Evolutionary conservation across 2,888 invertebrate genomes (phyloP).

Genomic region (Gryllus longicercus): DNA sequence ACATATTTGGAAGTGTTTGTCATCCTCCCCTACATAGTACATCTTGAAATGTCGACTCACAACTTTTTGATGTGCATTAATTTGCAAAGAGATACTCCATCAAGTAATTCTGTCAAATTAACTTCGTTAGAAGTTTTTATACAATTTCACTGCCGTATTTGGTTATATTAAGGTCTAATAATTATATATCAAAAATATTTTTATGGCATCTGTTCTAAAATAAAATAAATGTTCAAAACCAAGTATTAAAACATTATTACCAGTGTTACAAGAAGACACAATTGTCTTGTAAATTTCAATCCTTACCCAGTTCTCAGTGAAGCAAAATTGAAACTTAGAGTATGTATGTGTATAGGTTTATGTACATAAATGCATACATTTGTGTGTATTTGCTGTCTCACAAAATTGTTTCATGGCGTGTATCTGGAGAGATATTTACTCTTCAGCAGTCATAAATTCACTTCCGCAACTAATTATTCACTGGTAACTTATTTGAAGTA

Average conservation of each 20-base stretch:
- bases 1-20: no score
- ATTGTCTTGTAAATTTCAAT: background rate
- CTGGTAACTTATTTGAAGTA: slow-evolving; percentile 1
- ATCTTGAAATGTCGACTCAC: no score
- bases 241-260: background rate
- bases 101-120: background rate
- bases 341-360: slow-evolving; percentile 17
- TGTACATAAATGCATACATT: background rate
- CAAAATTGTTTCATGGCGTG: no score
- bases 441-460: background rate
- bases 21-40: no score
- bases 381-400: background rate
- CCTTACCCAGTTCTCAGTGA: background rate
- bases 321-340: background rate
- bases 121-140: background rate
- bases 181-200: background rate
- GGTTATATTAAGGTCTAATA: background rate
- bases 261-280: no score
- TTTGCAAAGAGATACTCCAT: background rate
- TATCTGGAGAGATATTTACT: background rate
- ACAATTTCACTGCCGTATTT: background rate
- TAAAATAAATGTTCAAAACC: slow-evolving; percentile 9
- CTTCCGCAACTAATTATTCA: background rate
- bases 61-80: no score
- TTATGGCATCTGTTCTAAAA: background rate